Evolutionary conservation across 2,888 invertebrate genomes (phyloP).

Genomic region (Macaria liturata): DNA sequence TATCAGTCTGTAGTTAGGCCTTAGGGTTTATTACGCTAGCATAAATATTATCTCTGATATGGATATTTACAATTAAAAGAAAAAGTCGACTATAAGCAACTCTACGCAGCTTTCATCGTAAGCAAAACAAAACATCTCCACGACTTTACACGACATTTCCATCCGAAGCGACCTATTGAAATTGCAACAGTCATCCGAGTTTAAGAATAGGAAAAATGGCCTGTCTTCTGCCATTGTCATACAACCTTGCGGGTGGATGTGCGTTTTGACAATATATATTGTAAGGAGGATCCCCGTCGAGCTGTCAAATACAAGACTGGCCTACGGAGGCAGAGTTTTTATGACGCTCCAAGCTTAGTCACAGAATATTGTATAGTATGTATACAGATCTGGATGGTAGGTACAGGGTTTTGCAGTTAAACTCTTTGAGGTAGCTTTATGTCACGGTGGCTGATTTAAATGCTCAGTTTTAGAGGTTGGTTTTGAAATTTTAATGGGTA

Average conservation of each 20-base stretch:
- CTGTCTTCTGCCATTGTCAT: constrained; percentile 47
- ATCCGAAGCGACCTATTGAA: constrained; percentile 37
- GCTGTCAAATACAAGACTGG: constrained; percentile 34
- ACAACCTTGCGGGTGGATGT: constrained; percentile 26
- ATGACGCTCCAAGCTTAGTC: constrained; percentile 45
- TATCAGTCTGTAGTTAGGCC: too few relatives aligned
- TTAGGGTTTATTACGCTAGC: too few relatives aligned
- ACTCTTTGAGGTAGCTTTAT: constrained; percentile 54
- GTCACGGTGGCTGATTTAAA: constrained; percentile 16
- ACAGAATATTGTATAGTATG: not conserved
- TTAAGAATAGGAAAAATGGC: constrained; percentile 50
- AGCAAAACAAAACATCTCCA: too few relatives aligned
- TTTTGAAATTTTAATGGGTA: too few relatives aligned
- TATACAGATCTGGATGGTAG: too few relatives aligned
- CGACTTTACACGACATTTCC: constrained; percentile 18
- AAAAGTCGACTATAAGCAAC: too few relatives aligned
- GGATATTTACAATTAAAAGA: too few relatives aligned
- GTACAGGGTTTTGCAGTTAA: too few relatives aligned
- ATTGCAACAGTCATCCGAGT: constrained; percentile 44
- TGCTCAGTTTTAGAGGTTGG: too few relatives aligned
- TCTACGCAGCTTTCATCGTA: too few relatives aligned
- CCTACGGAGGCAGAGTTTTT: constrained; percentile 39
- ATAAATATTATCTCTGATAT: too few relatives aligned
- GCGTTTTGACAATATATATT: constrained; percentile 4
- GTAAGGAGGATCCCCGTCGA: constrained; percentile 38